Base-by-base conservation (phyloP, 2,797 vertebrate genomes). In the Telmatherina bonti region DNA sequence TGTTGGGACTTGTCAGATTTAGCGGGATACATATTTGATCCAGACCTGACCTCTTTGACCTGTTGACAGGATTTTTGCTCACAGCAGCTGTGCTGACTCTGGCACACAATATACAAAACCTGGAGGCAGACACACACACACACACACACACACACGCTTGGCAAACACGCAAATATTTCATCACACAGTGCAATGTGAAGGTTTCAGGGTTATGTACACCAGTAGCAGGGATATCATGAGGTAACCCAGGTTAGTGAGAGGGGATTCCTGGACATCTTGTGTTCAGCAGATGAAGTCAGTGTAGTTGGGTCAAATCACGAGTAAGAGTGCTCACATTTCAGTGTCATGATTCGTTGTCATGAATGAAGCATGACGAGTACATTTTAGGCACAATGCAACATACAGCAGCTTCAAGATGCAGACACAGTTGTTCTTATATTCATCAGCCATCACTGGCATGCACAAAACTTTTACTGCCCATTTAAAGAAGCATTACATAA, bases 1-100 rank as follows among this genome's bases (percentile, higher is more conserved):
- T 87, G 85, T 76, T 86, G 81, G 84, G 79, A 81, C 81, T 84
- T 90, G 91, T 91, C 88, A 92, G 79, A 85, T 88, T 79, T 83
- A 87, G 85, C 47, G 45, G 72, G 82, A 85, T 79, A 83, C 79
- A 82, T 74, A 87, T 91, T 89, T 91, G 87, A 91, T 90, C 90
- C 74, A 76, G 79, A 79, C 80, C 64, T 11, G 82, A 92, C 91
- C 88, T 82, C 57, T 87, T 51, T 89, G 87, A 92, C 87, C 87
- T 85, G 63, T 67, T 87, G 89, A 91, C 89, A 85, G 85, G 64
- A 77, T 78, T 85, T 81, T 62, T 77, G 82, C 79, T 87, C 79
- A 63, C 59, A 84, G 86, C 81, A 81, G 84, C 80, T 84, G 65
- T 76, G 62, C 72, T 79, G 84, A 90, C 79, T 82, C 73, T 63